These are phyloP conservation scores for Lamprotornis superbus DNA, from an alignment of 2,113 vertebrate genomes.

Conservation along the genomic window DNA sequence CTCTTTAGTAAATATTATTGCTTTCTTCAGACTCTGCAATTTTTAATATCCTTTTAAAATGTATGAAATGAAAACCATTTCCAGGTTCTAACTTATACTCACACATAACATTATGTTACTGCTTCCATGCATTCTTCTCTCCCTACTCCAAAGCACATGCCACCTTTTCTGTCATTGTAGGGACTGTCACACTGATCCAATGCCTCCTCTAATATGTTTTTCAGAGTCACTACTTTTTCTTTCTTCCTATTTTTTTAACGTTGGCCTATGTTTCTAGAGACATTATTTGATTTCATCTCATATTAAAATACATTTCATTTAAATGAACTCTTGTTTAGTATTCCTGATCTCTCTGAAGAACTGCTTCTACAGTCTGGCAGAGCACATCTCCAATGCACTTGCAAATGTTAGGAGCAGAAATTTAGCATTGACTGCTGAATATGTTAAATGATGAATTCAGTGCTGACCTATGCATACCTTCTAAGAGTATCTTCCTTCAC, in stretches of 20 bases:
- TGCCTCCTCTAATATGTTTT: background rate
- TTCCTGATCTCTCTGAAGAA: background rate
- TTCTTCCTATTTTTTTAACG: background rate
- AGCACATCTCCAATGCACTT: background rate
- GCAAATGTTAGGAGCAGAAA: background rate
- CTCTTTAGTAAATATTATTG: background rate
- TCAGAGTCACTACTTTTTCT: background rate
- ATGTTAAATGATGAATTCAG: background rate
- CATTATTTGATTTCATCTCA: background rate
- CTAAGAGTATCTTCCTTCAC: background rate
- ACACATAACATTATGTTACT: background rate
- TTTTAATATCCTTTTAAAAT: background rate
- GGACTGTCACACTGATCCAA: background rate
- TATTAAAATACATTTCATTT: background rate
- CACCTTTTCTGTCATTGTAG: background rate
- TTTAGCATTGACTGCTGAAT: background rate
- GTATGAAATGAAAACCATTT: background rate
- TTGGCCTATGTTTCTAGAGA: background rate
- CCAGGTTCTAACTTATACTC: background rate
- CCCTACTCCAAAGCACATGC: fast-evolving
- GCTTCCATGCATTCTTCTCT: background rate
- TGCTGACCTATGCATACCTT: background rate
- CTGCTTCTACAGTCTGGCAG: background rate
- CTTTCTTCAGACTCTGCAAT: background rate
- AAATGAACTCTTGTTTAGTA: background rate